A percentile compares a stretch with the other conserved stretches of the same genome.
phyloP scores from a whole-genome alignment of 2,113 vertebrate genomes.

The Elgaria multicarinata region DNA sequence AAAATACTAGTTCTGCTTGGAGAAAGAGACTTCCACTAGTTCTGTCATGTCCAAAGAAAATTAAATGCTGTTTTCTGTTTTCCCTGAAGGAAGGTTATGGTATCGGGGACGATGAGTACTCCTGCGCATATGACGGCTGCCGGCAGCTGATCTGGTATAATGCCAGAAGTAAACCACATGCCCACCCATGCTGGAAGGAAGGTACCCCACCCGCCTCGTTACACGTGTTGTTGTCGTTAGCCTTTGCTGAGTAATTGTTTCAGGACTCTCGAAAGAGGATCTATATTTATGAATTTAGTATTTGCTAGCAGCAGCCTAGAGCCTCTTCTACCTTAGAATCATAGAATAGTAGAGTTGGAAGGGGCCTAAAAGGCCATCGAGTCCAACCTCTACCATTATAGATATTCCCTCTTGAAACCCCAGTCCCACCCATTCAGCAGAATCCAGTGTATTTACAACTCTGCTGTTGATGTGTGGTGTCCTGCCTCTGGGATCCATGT shows the following conservation, averaged over 20 bases:
- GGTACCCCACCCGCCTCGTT: constrained; percentile 75
- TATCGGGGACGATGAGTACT: constrained; percentile 97
- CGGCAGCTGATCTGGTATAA: constrained; percentile 99
- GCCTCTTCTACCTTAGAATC: accelerated
- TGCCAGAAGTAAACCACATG: constrained; percentile 96
- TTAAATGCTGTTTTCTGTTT: constrained; percentile 1
- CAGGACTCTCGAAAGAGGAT: not conserved
- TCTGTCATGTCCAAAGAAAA: not conserved
- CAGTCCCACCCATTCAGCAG: not conserved
- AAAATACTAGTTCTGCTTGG: not conserved
- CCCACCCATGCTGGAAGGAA: constrained; percentile 98
- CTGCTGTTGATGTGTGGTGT: not conserved
- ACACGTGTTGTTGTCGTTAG: not conserved
- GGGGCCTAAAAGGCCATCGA: no score
- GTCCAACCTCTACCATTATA: not conserved
- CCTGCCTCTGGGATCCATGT: no score
- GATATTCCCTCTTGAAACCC: not conserved
- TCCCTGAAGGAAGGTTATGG: constrained; percentile 93
- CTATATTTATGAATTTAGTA: no score
- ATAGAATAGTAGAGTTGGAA: no score
- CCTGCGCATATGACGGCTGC: constrained; percentile 98
- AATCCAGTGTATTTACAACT: no score
- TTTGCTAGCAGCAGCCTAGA: not conserved
- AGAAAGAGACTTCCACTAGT: not conserved
- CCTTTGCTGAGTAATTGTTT: not conserved